Evolutionary conservation across 1,140 invertebrate species (phyloP), one percentile per base, ranked within the genome.

Genomic region (Microvelia longipes): DNA sequence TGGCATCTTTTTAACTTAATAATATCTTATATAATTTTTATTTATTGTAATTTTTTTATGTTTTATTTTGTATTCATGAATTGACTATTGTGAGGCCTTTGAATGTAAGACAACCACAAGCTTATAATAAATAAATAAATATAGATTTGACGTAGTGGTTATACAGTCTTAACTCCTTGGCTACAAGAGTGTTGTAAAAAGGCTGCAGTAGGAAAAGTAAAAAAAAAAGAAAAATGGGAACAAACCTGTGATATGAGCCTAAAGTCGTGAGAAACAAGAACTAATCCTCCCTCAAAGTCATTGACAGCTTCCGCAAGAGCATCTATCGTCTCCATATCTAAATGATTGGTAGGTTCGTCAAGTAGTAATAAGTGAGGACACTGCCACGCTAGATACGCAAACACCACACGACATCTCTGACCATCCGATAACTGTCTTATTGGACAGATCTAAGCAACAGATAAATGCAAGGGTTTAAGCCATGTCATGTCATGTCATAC

Each of bases 261-360:
- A 82, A 98, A 98, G 83, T 98, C 96, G 87, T 98, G 96, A 81
- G 91, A 94, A 73, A 98, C 96, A 0, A 98, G 85, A 28, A 98
- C 93, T 88, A 99, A 90, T 73, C 97, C 98, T 30, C 98, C 98
- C 76, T 96, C 92, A 78, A 98, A 99, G 74, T 96, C 92, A 77
- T 96, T 97, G 68, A 99, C 91, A 25, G 97, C 98, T 72, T 98
- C 96, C 13, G 94, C 98, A 11, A 99, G 82, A 0, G 96, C 92
- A 81, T 99, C 98, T 72, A 99, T 99, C 0, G 96, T 98, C 82
- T 99, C 97, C 88, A 99, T 98, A 77, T 99, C 97, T 78, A 99
- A 87, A 79, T 99, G 96, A 86, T 99, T 99, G 27, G 96, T 99
- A 74, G 96, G 97, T 86, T 99, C 96, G 80, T 98, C 96, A 28